A percentile compares a stretch with the other conserved stretches of the same genome.
These are phyloP conservation scores for Grammomys dolichurus DNA, from an alignment of 2,113 vertebrate species.

Conservation along the genomic window DNA sequence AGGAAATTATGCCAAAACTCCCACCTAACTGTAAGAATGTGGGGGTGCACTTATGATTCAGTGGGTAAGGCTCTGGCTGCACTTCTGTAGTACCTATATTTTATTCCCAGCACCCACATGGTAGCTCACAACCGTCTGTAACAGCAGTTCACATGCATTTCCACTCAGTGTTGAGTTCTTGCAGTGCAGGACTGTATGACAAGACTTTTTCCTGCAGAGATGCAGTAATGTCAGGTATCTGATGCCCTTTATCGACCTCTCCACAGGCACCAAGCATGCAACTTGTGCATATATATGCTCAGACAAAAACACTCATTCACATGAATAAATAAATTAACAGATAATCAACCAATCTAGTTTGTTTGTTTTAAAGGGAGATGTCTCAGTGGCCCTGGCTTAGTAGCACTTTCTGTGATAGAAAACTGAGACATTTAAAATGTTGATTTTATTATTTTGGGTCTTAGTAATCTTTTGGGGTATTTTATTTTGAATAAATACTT, in stretches of 20 bases:
- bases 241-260: neutral
- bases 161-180: neutral
- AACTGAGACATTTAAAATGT: constrained; percentile 35
- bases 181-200: neutral
- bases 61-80: neutral
- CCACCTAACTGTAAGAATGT: neutral
- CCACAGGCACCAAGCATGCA: neutral
- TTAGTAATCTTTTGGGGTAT: constrained; percentile 20
- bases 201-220: neutral
- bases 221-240: neutral
- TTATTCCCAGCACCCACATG: neutral
- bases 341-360: neutral
- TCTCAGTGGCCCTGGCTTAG: constrained; percentile 18
- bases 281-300: neutral
- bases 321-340: neutral
- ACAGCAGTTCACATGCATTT: neutral
- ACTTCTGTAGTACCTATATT: neutral
- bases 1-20: neutral
- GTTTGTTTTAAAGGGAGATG: neutral
- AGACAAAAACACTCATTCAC: neutral
- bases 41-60: neutral
- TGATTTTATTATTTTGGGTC: neutral
- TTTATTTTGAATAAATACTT: constrained; percentile 11
- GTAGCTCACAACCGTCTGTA: neutral
- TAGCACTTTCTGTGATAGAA: constrained; percentile 11